phyloP scores from a whole-genome alignment of 1,140 invertebrate genomes.

The Cherax quadricarinatus region DNA sequence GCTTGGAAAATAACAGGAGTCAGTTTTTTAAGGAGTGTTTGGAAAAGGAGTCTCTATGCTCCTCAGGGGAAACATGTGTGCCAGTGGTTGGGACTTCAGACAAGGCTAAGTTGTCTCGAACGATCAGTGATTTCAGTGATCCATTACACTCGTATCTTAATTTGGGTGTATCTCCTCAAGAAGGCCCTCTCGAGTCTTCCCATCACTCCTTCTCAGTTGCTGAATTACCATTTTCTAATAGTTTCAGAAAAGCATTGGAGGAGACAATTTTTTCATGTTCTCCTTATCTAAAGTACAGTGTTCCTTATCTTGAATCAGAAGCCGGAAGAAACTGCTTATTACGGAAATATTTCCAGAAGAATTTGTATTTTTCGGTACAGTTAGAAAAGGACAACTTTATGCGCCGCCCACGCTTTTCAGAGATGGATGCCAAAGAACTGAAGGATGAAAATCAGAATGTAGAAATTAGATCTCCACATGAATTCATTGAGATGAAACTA shows the following conservation, averaged over 20 bases:
- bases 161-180: constrained; percentile 75
- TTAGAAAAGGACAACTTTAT: constrained; percentile 74
- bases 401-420: constrained; percentile 85
- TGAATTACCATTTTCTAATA: constrained; percentile 82
- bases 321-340: constrained; percentile 86
- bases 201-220: constrained; percentile 77
- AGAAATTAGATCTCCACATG: constrained; percentile 79
- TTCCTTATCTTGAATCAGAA: constrained; percentile 94
- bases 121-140: constrained; percentile 77
- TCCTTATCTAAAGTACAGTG: constrained; percentile 88
- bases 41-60: constrained; percentile 10
- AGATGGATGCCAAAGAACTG: constrained; percentile 83
- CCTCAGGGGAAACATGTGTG: constrained; percentile 15
- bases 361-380: constrained; percentile 86
- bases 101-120: constrained; percentile 49
- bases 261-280: constrained; percentile 89
- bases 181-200: constrained; percentile 25
- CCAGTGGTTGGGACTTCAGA: constrained; percentile 14
- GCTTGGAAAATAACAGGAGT: neutral
- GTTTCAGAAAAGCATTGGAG: constrained; percentile 86
- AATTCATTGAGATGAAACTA: constrained; percentile 85
- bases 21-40: neutral
- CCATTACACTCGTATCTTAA: constrained; percentile 75
- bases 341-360: constrained; percentile 86
- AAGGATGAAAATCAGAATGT: constrained; percentile 66